Evolutionary conservation across 1,140 invertebrate genomes (phyloP).

Genomic region (Drosophila oshimai): DNA sequence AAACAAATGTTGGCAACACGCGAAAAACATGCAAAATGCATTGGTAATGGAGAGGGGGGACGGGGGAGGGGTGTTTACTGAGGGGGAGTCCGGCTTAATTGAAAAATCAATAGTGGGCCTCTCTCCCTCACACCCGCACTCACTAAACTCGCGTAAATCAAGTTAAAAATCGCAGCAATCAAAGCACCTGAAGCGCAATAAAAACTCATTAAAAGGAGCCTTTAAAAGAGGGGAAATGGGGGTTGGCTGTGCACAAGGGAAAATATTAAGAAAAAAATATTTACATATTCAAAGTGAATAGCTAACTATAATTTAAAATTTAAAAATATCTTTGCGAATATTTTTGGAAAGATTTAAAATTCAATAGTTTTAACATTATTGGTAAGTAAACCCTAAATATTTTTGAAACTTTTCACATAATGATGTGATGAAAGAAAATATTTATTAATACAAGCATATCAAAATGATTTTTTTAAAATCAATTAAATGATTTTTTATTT

Average conservation of each 20-base stretch:
- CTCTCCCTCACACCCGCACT: not conserved
- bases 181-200: constrained; percentile 78
- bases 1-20: constrained; percentile 66
- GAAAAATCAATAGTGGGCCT: constrained; percentile 71
- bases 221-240: not conserved
- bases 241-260: constrained; percentile 9
- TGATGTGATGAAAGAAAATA: no score
- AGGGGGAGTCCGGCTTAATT: constrained; percentile 55
- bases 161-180: constrained; percentile 80
- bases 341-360: no score
- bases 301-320: no score
- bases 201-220: constrained; percentile 72
- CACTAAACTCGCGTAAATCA: constrained; percentile 72
- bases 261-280: not conserved
- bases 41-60: constrained; percentile 13
- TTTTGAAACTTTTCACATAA: no score
- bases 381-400: no score
- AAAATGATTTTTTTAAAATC: no score
- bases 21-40: constrained; percentile 79
- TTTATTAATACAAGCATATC: no score
- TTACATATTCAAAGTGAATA: no score
- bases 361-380: no score
- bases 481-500: no score
- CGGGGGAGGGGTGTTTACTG: not conserved
- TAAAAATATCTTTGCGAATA: no score